Evolutionary conservation across 2,888 invertebrate species (phyloP).

Genomic region (Sphaeridia pumilis): DNA sequence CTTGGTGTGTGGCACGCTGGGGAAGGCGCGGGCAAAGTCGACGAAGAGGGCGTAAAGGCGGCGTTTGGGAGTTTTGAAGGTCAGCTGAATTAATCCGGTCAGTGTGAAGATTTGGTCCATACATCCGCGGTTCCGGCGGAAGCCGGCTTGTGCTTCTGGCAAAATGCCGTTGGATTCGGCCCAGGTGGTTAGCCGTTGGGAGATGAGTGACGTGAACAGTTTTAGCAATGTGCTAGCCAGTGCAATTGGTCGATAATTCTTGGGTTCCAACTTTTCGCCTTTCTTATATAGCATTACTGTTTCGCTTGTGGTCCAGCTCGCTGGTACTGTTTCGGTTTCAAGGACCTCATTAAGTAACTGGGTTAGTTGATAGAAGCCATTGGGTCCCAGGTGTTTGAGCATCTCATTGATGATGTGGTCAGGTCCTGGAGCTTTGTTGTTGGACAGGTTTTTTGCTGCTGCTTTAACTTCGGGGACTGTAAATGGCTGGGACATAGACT

Average conservation of each 20-base stretch:
- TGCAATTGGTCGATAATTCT: constrained; percentile 6
- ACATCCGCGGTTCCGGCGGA: constrained; percentile 2
- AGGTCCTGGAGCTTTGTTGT: background rate
- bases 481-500: too few relatives aligned
- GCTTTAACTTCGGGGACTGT: background rate
- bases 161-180: background rate
- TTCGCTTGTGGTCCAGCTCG: background rate
- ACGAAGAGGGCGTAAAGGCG: constrained; percentile 8
- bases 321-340: background rate
- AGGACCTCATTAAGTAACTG: background rate
- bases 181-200: background rate
- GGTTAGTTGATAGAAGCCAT: background rate
- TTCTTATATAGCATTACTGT: background rate
- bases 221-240: constrained; percentile 1
- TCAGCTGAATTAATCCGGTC: background rate
- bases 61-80: background rate
- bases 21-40: constrained; percentile 8
- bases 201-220: background rate
- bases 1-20: background rate
- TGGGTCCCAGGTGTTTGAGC: background rate
- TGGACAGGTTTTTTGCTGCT: background rate
- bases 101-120: constrained; percentile 9
- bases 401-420: background rate
- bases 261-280: background rate
- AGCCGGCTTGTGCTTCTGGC: constrained; percentile 11